phyloP scores from a whole-genome alignment of 2,888 invertebrate genomes.

The Margaritifera margaritifera region DNA sequence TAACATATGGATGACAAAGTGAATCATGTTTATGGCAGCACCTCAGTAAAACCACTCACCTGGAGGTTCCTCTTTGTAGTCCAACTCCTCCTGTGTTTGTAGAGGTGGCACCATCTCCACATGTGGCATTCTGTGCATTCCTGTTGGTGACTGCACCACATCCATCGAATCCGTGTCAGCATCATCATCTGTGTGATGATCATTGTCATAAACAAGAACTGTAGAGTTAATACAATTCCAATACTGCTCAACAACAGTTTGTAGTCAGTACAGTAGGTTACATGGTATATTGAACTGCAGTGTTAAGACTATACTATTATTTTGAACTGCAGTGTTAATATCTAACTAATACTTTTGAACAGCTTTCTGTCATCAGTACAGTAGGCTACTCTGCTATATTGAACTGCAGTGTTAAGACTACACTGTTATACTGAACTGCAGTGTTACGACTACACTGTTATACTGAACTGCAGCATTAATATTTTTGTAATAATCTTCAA shows the following conservation, averaged over 20 bases:
- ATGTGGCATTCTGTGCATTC: constrained; percentile 84
- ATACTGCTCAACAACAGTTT: constrained; percentile 43
- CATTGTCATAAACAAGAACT: constrained; percentile 68
- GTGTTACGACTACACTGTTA: too few species aligned
- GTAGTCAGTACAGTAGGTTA: not conserved
- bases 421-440: too few species aligned
- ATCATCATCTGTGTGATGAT: constrained; percentile 80
- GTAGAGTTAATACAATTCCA: constrained; percentile 58
- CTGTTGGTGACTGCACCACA: constrained; percentile 55
- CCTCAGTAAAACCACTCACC: constrained; percentile 18
- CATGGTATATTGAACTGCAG: not conserved
- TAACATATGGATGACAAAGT: too few species aligned
- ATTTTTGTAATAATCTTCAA: too few species aligned
- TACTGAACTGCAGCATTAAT: too few species aligned
- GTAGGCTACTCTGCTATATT: too few species aligned
- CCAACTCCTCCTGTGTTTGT: constrained; percentile 80
- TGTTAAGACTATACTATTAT: too few species aligned
- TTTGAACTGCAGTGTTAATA: too few species aligned
- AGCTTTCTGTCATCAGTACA: too few species aligned
- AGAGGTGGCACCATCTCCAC: constrained; percentile 96
- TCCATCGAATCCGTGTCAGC: constrained; percentile 74
- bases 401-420: too few species aligned
- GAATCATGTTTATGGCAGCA: too few species aligned
- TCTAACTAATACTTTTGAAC: too few species aligned
- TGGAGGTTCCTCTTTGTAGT: constrained; percentile 50